phyloP scores from a whole-genome alignment of 2,888 invertebrate species.

The Rhagonycha lutea region DNA sequence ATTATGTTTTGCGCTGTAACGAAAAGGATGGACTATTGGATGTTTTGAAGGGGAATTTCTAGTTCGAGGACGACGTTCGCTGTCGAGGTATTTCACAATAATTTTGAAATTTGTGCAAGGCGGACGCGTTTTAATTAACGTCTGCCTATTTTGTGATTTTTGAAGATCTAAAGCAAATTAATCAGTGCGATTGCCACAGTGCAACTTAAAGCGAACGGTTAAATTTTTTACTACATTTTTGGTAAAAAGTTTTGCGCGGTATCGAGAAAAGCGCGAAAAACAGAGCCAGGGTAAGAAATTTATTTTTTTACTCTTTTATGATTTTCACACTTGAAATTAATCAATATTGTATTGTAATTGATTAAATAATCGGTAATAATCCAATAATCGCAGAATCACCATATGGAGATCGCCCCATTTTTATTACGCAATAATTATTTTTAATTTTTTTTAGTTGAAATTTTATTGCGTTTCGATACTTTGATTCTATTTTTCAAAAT shows the following conservation, averaged over 20 bases:
- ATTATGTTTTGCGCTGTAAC: not conserved
- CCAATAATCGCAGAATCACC: not conserved
- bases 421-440: not conserved
- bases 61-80: not conserved
- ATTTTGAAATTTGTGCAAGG: constrained; percentile 2
- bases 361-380: not conserved
- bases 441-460: not conserved
- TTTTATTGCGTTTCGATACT: not conserved
- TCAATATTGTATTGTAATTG: not conserved
- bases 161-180: not conserved
- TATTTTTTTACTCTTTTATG: not conserved
- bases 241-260: not conserved
- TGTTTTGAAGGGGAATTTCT: not conserved
- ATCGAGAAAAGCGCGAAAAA: not conserved
- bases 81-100: constrained; percentile 11
- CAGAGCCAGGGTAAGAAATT: constrained; percentile 4
- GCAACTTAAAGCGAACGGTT: not conserved
- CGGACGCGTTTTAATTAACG: constrained; percentile 5
- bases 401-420: not conserved
- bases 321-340: not conserved
- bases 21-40: not conserved
- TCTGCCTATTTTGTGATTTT: not conserved
- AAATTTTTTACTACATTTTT: not conserved
- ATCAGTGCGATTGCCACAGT: not conserved
- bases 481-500: not conserved